Evolutionary conservation across 53 echinoderm and acorn worm genomes (phyloP).

Genomic region (Crossaster papposus): DNA sequence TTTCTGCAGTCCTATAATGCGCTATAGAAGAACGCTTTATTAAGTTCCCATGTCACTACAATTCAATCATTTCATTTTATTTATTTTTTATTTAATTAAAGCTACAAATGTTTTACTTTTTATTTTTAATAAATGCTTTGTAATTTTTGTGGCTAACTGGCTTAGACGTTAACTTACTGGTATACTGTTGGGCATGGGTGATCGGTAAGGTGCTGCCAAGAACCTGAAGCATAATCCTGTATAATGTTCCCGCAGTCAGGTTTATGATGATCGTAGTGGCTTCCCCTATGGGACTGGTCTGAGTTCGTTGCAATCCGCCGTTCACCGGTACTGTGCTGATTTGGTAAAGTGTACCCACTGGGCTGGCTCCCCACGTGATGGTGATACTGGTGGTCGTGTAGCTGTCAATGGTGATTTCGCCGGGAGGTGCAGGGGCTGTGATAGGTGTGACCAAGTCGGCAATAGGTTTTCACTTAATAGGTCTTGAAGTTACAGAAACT

Average conservation of each 20-base stretch:
- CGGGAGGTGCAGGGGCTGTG: constrained; percentile 51
- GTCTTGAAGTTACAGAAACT: constrained; percentile 8
- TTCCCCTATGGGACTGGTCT: not conserved
- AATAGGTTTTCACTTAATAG: too few species aligned
- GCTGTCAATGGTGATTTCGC: constrained; percentile 50
- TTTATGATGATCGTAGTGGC: constrained; percentile 29
- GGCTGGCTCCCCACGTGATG: constrained; percentile 66
- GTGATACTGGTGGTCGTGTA: constrained; percentile 56
- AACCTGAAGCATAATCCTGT: constrained; percentile 60
- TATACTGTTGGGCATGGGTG: constrained; percentile 40
- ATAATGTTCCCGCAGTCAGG: constrained; percentile 61
- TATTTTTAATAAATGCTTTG: too few species aligned
- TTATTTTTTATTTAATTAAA: too few species aligned
- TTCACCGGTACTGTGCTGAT: constrained; percentile 17
- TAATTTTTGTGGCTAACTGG: not conserved
- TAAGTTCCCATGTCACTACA: too few species aligned
- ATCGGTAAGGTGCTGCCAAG: not conserved
- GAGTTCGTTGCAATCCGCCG: constrained; percentile 6
- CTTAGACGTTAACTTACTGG: constrained; percentile 50
- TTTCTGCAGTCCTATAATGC: too few species aligned
- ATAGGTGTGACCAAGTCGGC: too few species aligned
- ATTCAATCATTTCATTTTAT: too few species aligned
- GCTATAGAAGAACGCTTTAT: too few species aligned
- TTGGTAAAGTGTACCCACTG: constrained; percentile 28
- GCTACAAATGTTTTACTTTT: too few species aligned